phyloP scores from a whole-genome alignment of 2,113 vertebrate genomes.

The Bos taurus region DNA sequence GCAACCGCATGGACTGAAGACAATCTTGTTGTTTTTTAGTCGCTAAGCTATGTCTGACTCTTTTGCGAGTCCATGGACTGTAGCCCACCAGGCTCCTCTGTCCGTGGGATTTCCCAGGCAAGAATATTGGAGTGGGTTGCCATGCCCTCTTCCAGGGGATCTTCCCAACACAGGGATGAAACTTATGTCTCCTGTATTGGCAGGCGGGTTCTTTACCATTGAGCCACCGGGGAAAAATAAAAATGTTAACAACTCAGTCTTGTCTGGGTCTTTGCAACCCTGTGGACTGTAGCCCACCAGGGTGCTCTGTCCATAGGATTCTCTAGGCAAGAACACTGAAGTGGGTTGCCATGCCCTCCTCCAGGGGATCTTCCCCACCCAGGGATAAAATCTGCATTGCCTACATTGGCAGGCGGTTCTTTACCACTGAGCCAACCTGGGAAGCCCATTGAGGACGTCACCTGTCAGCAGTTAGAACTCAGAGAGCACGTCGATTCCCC shows the following conservation, averaged over 20 bases:
- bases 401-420: background rate
- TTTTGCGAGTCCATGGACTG: fast-evolving
- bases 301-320: background rate
- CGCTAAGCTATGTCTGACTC: background rate
- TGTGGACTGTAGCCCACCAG: fast-evolving
- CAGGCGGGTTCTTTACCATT: background rate
- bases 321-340: background rate
- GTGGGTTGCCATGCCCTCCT: background rate
- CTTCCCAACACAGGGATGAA: background rate
- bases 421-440: background rate
- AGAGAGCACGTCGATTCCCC: fast-evolving
- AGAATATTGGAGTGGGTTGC: background rate
- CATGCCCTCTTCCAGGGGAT: background rate
- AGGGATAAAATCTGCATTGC: background rate
- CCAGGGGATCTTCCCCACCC: background rate
- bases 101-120: background rate
- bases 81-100: background rate
- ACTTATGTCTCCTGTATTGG: background rate
- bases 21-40: background rate
- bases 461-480: background rate
- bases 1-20: fast-evolving
- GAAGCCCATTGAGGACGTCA: background rate
- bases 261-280: background rate
- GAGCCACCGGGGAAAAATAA: background rate
- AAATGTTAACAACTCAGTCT: background rate